phyloP scores from a whole-genome alignment of 2,888 invertebrate species.

The Formica aserva region DNA sequence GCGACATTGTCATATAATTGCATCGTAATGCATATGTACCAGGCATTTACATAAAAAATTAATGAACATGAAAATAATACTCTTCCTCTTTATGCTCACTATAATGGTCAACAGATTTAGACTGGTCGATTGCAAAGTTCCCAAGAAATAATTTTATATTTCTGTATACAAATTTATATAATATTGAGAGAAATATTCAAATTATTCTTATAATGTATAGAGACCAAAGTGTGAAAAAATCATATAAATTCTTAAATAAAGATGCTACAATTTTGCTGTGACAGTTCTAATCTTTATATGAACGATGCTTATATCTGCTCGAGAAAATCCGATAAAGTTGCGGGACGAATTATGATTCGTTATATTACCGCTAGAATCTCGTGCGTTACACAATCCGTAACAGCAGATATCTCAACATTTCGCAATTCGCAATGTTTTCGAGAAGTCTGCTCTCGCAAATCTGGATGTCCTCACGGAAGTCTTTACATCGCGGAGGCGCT shows the following conservation, averaged over 20 bases:
- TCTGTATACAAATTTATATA: neutral
- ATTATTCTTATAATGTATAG: neutral
- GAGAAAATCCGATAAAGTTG: slow-evolving; percentile 20
- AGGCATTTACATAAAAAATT: neutral
- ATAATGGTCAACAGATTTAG: neutral
- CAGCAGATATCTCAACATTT: slow-evolving; percentile 29
- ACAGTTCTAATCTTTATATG: slow-evolving; percentile 10
- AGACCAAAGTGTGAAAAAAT: neutral
- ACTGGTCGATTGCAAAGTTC: neutral
- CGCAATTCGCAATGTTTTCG: slow-evolving; percentile 22
- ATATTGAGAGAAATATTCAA: neutral
- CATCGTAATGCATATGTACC: neutral
- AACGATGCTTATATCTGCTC: slow-evolving; percentile 9
- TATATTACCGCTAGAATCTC: slow-evolving; percentile 11
- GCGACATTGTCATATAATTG: neutral
- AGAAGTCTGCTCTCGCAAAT: slow-evolving; percentile 5
- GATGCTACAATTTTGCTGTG: neutral
- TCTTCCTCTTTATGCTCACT: neutral
- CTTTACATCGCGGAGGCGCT: slow-evolving; percentile 43
- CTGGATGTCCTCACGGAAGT: slow-evolving; percentile 18
- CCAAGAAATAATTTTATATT: neutral
- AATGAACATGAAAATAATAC: neutral
- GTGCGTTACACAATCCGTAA: neutral
- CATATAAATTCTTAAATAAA: neutral
- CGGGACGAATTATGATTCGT: slow-evolving; percentile 26